phyloP scores from a whole-genome alignment of 2,888 invertebrate species.

The Drosophila kuntzei region DNA sequence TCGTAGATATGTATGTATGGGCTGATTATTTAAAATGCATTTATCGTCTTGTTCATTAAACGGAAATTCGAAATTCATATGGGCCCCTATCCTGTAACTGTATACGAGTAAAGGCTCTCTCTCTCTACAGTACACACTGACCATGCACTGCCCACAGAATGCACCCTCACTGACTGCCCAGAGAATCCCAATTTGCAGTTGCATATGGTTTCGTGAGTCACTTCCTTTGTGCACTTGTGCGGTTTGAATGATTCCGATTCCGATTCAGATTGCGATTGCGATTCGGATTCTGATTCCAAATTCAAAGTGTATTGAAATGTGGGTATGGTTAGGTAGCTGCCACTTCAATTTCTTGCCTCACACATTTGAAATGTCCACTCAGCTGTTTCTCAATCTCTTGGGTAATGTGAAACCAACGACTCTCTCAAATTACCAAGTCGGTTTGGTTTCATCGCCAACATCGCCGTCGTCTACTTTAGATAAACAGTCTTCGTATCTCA shows the following conservation, averaged over 20 bases:
- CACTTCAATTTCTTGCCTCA: slow-evolving; percentile 34
- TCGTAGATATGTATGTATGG: slow-evolving; percentile 19
- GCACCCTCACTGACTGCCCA: slow-evolving; percentile 17
- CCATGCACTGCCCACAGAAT: background rate
- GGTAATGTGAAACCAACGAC: slow-evolving; percentile 54
- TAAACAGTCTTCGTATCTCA: slow-evolving; percentile 53
- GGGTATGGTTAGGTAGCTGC: slow-evolving; percentile 30
- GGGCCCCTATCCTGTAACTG: slow-evolving; percentile 51
- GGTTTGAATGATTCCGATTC: slow-evolving; percentile 50
- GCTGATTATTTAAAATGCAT: slow-evolving; percentile 60
- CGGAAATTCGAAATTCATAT: slow-evolving; percentile 56
- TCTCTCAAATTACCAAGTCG: slow-evolving; percentile 68
- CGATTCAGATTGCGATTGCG: slow-evolving; percentile 27
- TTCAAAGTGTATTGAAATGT: slow-evolving; percentile 37
- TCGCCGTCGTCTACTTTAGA: slow-evolving; percentile 40
- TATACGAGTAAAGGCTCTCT: slow-evolving; percentile 27
- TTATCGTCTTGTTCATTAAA: slow-evolving; percentile 42
- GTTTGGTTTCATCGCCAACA: slow-evolving; percentile 25
- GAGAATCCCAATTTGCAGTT: slow-evolving; percentile 1
- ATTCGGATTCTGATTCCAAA: slow-evolving; percentile 31
- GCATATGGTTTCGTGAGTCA: slow-evolving; percentile 60
- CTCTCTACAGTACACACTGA: background rate
- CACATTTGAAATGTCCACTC: slow-evolving; percentile 70
- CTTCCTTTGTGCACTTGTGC: slow-evolving; percentile 75
- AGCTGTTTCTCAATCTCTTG: slow-evolving; percentile 60